These are phyloP conservation scores for Chymomyza amoena DNA, from an alignment of 2,888 invertebrate genomes.

Conservation along the genomic window DNA sequence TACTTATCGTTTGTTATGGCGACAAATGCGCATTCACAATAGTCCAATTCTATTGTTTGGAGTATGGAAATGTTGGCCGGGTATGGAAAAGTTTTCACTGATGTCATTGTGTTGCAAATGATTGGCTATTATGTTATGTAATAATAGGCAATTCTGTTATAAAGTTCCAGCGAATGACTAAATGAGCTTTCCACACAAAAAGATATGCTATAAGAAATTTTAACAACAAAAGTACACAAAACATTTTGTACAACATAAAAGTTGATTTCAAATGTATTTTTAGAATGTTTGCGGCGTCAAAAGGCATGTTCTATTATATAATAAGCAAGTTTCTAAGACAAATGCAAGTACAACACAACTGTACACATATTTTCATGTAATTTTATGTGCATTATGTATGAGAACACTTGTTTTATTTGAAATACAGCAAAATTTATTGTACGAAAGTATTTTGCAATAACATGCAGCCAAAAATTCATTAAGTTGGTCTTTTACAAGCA, in stretches of 20 bases:
- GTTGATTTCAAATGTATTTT: not conserved
- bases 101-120: not conserved
- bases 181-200: not conserved
- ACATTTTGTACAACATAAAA: not conserved
- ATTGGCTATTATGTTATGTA: not conserved
- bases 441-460: constrained; percentile 40
- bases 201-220: not conserved
- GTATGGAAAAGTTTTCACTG: not conserved
- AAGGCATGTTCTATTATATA: not conserved
- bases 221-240: not conserved
- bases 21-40: not conserved
- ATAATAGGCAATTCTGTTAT: not conserved
- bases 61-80: not conserved
- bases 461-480: constrained; percentile 39
- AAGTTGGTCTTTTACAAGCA: constrained; percentile 20
- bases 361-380: not conserved
- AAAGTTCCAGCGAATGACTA: not conserved
- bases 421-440: constrained; percentile 47
- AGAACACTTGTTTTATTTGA: constrained; percentile 34
- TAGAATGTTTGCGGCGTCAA: not conserved
- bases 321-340: not conserved
- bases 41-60: not conserved
- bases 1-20: not conserved
- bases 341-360: too few species aligned
- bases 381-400: too few species aligned